Percentiles rank a stretch among this genome's conserved stretches.
phyloP scores from a whole-genome alignment of 2,113 vertebrate species.

The Zosterops hypoxanthus region DNA sequence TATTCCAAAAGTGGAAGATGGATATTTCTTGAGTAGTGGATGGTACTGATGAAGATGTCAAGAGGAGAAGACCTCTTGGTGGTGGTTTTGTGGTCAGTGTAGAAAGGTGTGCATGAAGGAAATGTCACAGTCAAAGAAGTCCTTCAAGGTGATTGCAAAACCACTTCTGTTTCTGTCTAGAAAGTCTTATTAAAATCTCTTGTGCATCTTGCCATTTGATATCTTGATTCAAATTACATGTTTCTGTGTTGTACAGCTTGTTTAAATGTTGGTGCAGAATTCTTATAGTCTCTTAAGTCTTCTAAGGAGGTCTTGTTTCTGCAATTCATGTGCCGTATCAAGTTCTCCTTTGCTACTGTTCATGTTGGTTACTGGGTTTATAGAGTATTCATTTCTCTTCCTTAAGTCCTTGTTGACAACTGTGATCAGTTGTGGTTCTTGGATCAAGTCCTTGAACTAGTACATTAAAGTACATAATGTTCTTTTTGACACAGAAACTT shows the following conservation, averaged over 20 bases:
- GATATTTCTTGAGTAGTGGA: neutral
- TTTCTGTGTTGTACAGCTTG: neutral
- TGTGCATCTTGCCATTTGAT: neutral
- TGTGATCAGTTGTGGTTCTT: neutral
- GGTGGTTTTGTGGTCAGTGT: neutral
- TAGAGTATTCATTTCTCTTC: neutral
- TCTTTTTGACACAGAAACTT: neutral
- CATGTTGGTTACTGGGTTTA: neutral
- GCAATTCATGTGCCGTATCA: neutral
- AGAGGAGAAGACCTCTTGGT: neutral
- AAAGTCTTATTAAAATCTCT: neutral
- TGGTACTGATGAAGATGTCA: neutral
- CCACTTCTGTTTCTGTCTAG: neutral
- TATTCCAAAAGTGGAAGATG: neutral
- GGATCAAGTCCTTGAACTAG: neutral
- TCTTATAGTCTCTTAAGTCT: neutral
- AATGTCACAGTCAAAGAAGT: neutral
- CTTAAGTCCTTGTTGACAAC: rapidly evolving
- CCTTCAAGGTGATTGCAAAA: neutral
- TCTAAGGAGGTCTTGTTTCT: neutral
- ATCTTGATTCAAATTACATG: neutral
- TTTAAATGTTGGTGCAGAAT: neutral
- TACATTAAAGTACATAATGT: neutral
- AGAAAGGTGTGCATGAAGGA: neutral
- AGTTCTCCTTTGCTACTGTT: neutral